A percentile compares a stretch with the other conserved stretches of the same genome.
Conservation (phyloP, 1,140 invertebrate genomes). For the Pomphorhynchus laevis region DNA sequence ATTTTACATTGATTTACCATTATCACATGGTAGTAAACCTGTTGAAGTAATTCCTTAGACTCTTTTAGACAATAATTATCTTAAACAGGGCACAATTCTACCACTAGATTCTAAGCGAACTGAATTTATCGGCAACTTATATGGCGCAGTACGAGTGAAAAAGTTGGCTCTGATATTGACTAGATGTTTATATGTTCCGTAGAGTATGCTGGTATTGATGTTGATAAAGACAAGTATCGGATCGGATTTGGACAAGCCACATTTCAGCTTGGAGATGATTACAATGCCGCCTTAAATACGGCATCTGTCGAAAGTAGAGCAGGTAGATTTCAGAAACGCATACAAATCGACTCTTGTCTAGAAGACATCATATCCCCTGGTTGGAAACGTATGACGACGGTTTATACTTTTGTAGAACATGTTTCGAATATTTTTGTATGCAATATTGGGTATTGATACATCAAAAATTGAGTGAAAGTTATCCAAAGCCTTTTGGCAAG, state of each 20-base stretch:
- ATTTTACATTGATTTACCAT: slow-evolving; percentile 66
- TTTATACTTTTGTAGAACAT: slow-evolving; percentile 71
- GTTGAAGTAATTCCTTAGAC: slow-evolving; percentile 86
- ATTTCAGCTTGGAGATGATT: slow-evolving; percentile 52
- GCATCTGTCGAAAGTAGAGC: slow-evolving; percentile 27
- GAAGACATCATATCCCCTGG: slow-evolving; percentile 61
- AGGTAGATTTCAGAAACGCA: slow-evolving; percentile 21
- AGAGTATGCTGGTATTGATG: slow-evolving; percentile 74
- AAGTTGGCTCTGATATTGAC: slow-evolving; percentile 65
- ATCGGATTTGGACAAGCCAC: slow-evolving; percentile 48
- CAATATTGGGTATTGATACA: too few species aligned
- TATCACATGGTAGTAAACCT: slow-evolving; percentile 48
- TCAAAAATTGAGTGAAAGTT: too few species aligned
- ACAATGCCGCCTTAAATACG: slow-evolving; percentile 57
- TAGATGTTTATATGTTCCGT: slow-evolving; percentile 51
- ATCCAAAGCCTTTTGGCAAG: too few species aligned
- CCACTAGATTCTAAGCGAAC: slow-evolving; percentile 19
- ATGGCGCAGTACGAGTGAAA: slow-evolving; percentile 68
- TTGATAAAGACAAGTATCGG: slow-evolving; percentile 83
- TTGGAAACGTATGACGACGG: slow-evolving; percentile 53
- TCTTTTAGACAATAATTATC: slow-evolving; percentile 45
- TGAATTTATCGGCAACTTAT: slow-evolving; percentile 76
- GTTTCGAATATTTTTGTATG: slow-evolving; percentile 63
- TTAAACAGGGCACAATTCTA: slow-evolving; percentile 13
- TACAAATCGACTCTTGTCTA: slow-evolving; percentile 80